Percentiles rank a stretch among this genome's conserved stretches.
These are phyloP conservation scores for Ptychobarbus kaznakovi DNA, from an alignment of 2,797 vertebrate species.

Conservation along the genomic window DNA sequence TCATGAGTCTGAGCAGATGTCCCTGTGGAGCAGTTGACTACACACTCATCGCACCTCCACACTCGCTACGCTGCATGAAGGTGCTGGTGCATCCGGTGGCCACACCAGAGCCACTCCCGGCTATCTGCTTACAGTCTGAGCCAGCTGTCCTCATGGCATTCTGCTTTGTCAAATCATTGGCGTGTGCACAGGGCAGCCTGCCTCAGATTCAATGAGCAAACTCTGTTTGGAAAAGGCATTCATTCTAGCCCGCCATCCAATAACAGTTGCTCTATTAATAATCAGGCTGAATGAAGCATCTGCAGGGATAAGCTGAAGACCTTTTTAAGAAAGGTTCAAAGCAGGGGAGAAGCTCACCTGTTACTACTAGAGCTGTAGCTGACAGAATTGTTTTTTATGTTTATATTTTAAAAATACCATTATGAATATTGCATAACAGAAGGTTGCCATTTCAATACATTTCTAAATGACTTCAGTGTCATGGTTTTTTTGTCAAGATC, in stretches of 20 bases:
- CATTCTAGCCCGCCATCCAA: not conserved
- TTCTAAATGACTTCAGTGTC: not conserved
- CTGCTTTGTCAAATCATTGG: constrained; percentile 3
- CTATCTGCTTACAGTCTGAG: constrained; percentile 46
- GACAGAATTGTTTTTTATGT: too few species aligned
- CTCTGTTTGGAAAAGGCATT: constrained; percentile 16
- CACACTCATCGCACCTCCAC: constrained; percentile 17
- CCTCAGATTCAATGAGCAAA: not conserved
- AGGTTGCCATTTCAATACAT: not conserved
- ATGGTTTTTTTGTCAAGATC: not conserved
- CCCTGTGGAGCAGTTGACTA: constrained; percentile 53
- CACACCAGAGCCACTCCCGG: constrained; percentile 50
- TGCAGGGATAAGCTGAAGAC: constrained; percentile 5
- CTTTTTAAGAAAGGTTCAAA: constrained; percentile 40
- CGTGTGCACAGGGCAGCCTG: not conserved
- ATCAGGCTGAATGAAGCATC: constrained; percentile 32
- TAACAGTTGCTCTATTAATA: constrained; percentile 45
- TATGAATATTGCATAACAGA: not conserved
- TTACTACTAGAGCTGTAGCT: not conserved
- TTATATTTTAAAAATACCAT: not conserved
- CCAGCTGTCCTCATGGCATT: constrained; percentile 43
- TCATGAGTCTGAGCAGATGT: constrained; percentile 58
- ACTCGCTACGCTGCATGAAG: not conserved
- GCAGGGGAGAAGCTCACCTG: not conserved
- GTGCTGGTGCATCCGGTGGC: constrained; percentile 48